Base-by-base conservation (phyloP, 2,113 vertebrate species). In the Oryzias curvinotus region DNA sequence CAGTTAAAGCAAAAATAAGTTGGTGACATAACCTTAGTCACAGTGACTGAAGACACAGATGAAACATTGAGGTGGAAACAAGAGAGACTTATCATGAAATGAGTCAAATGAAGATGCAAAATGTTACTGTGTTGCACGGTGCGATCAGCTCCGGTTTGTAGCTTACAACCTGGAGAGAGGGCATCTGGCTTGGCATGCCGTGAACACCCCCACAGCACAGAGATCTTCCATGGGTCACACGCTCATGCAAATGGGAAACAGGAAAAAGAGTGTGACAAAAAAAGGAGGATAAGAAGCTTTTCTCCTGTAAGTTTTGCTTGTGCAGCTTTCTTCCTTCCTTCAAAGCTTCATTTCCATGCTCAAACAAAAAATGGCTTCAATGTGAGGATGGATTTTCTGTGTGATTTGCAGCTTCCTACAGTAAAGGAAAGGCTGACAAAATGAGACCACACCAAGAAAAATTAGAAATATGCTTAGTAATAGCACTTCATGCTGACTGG, bases 81-180 rank as follows among this genome's bases (percentile, higher is more conserved):
- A 36, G 36, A 36, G 2, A 3, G 30, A 36, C 30, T 41, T 59
- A 43, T 3, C 18, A 28, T 16, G 50, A 50, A 53, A 48, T 48
- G 1, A 42, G 55, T 62, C 36, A 59, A 44, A 75, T 19, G 6
- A 62, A 67, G 57, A 65, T 21, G n/a, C 41, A 51, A 55, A 47
- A 13, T 52, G 50, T 50, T 57, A 6, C 52, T 54, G 28, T 52
- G 18, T 7, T 26, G 36, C 54, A 48, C 43, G 50, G 36, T 13
- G 36, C 36, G 12, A 36, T 12, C 36, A 3, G 36, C 36, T 36
- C 36, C 36, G 8, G 8, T 36, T 36, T 66, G 60, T 70, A 68
- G 66, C 42, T 52, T 75, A 62, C 45, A 75, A 87, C 88, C 87
- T 65, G 78, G 80, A 72, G 88, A 80, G 85, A 87, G 84, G 84